These are phyloP conservation scores for Hypsopygia costalis DNA, from an alignment of 2,888 invertebrate genomes.

Conservation along the genomic window DNA sequence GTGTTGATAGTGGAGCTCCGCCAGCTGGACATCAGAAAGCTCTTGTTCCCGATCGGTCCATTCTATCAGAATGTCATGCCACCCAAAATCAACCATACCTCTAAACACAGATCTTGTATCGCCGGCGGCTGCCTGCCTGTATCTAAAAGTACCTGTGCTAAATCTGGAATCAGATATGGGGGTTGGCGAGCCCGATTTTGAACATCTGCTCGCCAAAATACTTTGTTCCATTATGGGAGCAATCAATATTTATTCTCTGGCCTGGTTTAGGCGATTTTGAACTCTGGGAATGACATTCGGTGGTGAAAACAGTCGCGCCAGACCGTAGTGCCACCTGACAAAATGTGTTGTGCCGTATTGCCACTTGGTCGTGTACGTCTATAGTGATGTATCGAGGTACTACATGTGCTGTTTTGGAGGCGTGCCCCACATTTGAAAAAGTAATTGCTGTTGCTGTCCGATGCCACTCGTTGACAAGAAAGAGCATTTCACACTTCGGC, in stretches of 20 bases:
- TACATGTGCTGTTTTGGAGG: slow-evolving; percentile 17
- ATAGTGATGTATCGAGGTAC: too few species aligned
- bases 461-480: slow-evolving; percentile 22
- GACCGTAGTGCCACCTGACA: slow-evolving; percentile 12
- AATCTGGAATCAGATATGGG: too few species aligned
- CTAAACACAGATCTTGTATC: not conserved
- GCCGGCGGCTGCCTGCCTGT: not conserved
- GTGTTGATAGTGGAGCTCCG: not conserved
- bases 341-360: slow-evolving; percentile 22
- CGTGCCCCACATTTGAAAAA: slow-evolving; percentile 21
- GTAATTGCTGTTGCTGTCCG: slow-evolving; percentile 12
- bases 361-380: slow-evolving; percentile 19
- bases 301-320: slow-evolving; percentile 14
- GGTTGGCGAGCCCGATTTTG: too few species aligned
- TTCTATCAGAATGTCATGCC: not conserved
- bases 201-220: too few species aligned
- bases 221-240: slow-evolving; percentile 15
- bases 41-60: not conserved
- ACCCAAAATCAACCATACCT: not conserved
- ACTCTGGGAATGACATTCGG: slow-evolving; percentile 16
- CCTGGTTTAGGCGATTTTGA: slow-evolving; percentile 17
- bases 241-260: slow-evolving; percentile 18
- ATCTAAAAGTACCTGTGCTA: too few species aligned
- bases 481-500: slow-evolving; percentile 18
- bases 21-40: not conserved